Evolutionary conservation across 2,113 vertebrate species (phyloP), one percentile per base, ranked within the genome.

Genomic region (Circaetus cinerascens): DNA sequence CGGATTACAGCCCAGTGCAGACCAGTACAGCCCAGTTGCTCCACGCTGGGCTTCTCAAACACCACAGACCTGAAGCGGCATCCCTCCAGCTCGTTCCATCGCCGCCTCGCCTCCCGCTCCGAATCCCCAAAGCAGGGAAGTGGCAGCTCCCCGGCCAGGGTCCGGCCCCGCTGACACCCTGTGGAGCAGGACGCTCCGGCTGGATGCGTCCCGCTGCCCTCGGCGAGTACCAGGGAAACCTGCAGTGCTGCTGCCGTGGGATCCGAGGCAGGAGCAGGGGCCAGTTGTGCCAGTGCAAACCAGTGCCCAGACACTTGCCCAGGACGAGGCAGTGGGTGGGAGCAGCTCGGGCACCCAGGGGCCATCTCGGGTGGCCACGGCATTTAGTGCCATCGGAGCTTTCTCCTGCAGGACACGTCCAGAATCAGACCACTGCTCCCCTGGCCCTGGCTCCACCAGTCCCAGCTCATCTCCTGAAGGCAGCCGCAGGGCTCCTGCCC

Each of bases 141-240:
- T 4, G 1, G 62, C 30, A 25, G 36, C 41, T 66, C 83, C 57
- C n/a, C 7, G 41, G 25, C 22, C 15, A 3, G 23, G 16, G 7
- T 2, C 34, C 2, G 1, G 27, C 34, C 22, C 23, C 34, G 38
- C 40, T 2, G 0, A 51, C 55, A 5, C 32, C 38, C 73, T 6
- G 1, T 3, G 17, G 55, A 53, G 16, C 5, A 0, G 25, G 51
- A 57, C 15, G 2, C 19, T 1, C 29, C 3, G 8, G 13, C 38
- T 7, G 55, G 63, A 32, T 18, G 26, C 1, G 0, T n/a, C 72
- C 72, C 36, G 4, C 51, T 7, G 30, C 43, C 62, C 43, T 48
- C 1, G 4, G 29, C 2, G 15, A 29, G 50, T 2, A 3, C 50
- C 22, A 19, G 51, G 71, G 71, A 21, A 36, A 7, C 40, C 2